Conservation (phyloP, 53 echinoderm and acorn worm genomes). For the Arbacia lixula region DNA sequence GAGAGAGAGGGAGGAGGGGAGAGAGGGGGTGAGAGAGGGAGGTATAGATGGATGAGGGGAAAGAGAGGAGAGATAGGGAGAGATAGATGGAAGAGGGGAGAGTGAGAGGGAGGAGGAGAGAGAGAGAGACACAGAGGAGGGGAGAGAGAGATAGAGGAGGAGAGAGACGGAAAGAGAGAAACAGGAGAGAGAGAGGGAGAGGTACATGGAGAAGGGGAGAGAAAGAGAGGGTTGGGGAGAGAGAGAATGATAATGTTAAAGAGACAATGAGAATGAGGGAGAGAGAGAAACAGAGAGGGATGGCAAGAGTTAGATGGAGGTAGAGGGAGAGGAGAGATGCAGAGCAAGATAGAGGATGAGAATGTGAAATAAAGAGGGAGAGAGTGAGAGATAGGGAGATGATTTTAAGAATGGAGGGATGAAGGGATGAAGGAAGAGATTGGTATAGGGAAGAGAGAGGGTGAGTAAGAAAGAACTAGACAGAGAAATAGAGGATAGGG, state of each 20-base stretch:
- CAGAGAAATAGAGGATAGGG: not conserved
- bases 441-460: not conserved
- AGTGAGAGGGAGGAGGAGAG: not conserved
- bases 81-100: not conserved
- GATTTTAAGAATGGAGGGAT: not conserved
- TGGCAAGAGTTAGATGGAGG: not conserved
- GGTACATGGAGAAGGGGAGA: not conserved
- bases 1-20: not conserved
- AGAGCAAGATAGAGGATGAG: not conserved
- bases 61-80: not conserved
- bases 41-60: too few relatives aligned
- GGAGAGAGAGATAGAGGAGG: not conserved
- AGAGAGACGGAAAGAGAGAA: not conserved
- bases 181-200: not conserved
- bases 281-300: not conserved
- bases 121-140: not conserved
- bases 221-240: not conserved
- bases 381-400: not conserved
- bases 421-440: not conserved
- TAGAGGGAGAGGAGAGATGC: not conserved
- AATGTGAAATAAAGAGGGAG: not conserved
- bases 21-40: not conserved
- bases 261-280: not conserved
- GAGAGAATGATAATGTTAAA: not conserved
- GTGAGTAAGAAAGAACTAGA: not conserved